phyloP scores from a whole-genome alignment of 2,113 vertebrate genomes.

The Oryzias celebensis region DNA sequence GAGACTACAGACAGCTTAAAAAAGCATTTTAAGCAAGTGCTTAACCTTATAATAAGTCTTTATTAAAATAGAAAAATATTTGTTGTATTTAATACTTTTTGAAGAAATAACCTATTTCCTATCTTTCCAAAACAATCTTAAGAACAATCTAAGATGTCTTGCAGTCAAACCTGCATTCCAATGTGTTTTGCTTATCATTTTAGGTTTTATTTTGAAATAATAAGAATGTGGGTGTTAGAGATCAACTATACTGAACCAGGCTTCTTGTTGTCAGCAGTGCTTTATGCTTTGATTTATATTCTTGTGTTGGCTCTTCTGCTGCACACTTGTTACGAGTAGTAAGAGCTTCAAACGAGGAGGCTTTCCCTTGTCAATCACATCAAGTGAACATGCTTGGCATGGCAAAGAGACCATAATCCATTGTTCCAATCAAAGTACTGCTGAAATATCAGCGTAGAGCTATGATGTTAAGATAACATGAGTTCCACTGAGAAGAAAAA shows the following conservation, averaged over 20 bases:
- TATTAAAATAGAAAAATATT: too few species aligned
- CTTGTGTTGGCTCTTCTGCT: not conserved
- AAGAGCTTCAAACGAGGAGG: conserved; percentile 13
- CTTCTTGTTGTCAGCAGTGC: not conserved
- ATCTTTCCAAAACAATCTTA: too few species aligned
- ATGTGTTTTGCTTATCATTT: not conserved
- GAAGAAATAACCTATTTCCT: too few species aligned
- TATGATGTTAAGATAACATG: not conserved
- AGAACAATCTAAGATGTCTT: too few species aligned
- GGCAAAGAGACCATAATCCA: not conserved
- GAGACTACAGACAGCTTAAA: too few species aligned
- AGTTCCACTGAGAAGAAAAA: not conserved
- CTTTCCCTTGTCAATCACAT: conserved; percentile 16
- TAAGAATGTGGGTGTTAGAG: not conserved
- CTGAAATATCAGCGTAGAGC: not conserved
- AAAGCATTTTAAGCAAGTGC: too few species aligned
- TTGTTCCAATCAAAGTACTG: conserved; percentile 1
- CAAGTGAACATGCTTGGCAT: not conserved
- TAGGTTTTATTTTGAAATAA: not conserved
- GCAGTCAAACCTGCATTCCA: too few species aligned
- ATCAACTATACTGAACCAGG: not conserved
- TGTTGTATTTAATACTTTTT: too few species aligned
- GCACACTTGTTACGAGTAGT: conserved; percentile 8
- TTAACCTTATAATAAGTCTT: too few species aligned
- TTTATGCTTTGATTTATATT: conserved; percentile 4